These are phyloP conservation scores for Callocephalon fimbriatum DNA, from an alignment of 2,113 vertebrate genomes.

Conservation along the genomic window DNA sequence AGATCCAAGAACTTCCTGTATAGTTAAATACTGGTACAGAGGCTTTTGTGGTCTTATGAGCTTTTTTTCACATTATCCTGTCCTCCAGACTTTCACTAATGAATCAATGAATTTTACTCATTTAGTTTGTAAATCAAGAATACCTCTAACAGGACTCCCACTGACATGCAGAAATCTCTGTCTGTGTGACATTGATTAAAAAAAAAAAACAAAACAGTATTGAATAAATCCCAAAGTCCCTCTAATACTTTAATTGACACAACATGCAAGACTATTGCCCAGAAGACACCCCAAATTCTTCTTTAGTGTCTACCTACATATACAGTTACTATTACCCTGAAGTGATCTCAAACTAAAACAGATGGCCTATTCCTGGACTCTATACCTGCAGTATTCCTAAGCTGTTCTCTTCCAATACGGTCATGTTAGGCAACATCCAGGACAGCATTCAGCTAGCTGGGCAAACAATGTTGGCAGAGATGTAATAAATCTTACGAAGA, in stretches of 20 bases:
- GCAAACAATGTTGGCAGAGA: neutral
- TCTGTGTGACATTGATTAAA: neutral
- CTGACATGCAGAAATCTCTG: neutral
- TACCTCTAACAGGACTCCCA: neutral
- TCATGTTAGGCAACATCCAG: neutral
- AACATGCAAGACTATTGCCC: neutral
- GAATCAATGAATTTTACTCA: neutral
- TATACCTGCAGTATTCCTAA: neutral
- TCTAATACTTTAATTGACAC: neutral
- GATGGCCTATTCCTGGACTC: neutral
- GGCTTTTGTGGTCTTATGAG: neutral
- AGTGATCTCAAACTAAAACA: neutral
- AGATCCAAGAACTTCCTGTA: neutral
- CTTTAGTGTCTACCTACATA: neutral
- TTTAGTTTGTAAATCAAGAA: neutral
- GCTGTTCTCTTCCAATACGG: accelerated
- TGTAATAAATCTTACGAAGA: neutral
- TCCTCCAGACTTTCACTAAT: neutral
- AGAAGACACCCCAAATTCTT: neutral
- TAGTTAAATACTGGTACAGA: neutral
- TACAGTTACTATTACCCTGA: neutral
- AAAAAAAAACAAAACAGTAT: neutral
- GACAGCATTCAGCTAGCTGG: neutral
- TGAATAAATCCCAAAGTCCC: neutral
- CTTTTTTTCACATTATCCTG: neutral